Percentiles rank a stretch among this genome's conserved stretches.
phyloP scores from a whole-genome alignment of 2,888 invertebrate genomes.

The Erannis defoliaria region DNA sequence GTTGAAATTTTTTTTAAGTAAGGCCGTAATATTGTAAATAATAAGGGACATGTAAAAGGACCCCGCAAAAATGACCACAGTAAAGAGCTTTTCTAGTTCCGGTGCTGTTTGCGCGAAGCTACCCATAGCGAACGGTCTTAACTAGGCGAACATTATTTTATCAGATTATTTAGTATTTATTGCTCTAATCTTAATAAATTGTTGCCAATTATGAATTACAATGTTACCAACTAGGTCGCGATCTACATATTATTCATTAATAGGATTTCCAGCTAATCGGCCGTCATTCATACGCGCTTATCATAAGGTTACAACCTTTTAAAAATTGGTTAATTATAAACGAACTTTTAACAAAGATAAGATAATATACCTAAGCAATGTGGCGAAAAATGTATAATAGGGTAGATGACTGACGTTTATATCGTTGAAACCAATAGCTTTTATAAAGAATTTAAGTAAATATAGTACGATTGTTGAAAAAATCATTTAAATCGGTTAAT shows the following conservation, averaged over 20 bases:
- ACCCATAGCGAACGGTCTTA: no score
- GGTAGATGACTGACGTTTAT: constrained; percentile 15
- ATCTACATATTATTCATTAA: constrained; percentile 36
- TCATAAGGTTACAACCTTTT: constrained; percentile 71
- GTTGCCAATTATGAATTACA: constrained; percentile 9
- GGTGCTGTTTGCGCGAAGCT: no score
- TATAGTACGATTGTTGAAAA: no score
- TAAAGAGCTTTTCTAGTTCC: no score
- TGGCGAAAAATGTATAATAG: constrained; percentile 34
- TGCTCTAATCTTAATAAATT: background rate
- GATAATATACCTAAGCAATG: constrained; percentile 47
- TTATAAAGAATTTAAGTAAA: no score
- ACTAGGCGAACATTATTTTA: background rate
- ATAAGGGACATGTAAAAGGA: no score
- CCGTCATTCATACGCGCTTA: constrained; percentile 65
- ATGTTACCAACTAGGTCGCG: constrained; percentile 44
- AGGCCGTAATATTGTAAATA: no score
- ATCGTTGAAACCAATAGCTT: no score
- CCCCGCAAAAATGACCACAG: no score
- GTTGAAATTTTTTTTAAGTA: no score
- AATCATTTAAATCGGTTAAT: no score
- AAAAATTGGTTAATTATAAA: constrained; percentile 68
- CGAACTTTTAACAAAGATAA: constrained; percentile 54
- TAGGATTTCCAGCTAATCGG: constrained; percentile 50
- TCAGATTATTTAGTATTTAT: background rate